Base-by-base conservation (phyloP, 2,113 vertebrate genomes). In the Urocolius indicus region DNA sequence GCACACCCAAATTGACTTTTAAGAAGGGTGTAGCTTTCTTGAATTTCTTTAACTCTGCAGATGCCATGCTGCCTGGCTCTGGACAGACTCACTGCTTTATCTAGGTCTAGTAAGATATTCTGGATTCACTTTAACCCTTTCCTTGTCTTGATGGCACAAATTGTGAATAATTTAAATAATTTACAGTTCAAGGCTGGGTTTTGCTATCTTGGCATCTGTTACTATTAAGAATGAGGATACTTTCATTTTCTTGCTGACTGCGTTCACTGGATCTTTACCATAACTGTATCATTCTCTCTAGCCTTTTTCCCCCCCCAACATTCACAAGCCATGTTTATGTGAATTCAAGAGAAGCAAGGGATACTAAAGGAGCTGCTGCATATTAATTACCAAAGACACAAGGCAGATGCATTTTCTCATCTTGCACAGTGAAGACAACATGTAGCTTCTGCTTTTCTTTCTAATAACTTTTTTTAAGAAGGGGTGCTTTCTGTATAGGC, bases 41-140 rank as follows among this genome's bases (percentile, higher is more conserved):
- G 20, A 13, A 51, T 10, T 34, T 46, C 10, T 92, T 88, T 66
- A 16, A 63, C 32, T 49, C 6, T 55, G 12, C 6, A 1, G 41
- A 21, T 85, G 36, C 78, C 0, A 0, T 4, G 16, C 18, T 17
- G 68, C 58, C 52, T 71, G 29, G 19, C 32, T 48, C 79, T 62
- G 59, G 11, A 16, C 49, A 75, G 38, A 4, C 54, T 55, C 27
- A 29, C 36, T 41, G 65, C 57, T 43, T 77, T 75, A 65, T 51
- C 74, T 72, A 8, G 15, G 7, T 49, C 76, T 65, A 0, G 46
- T 43, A 29, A 27, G 49, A 30, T 77, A 41, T 34, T 89, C 72
- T 87, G 58, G 62, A 54, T 84, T 83, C 77, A 48, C 59, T 74
- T 85, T 85, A 92, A 90, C 82, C 36, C 67, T 24, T 94, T 82